Evolutionary conservation across 2,113 vertebrate genomes (phyloP), one percentile per base, ranked within the genome.

Genomic region (Peromyscus leucopus): DNA sequence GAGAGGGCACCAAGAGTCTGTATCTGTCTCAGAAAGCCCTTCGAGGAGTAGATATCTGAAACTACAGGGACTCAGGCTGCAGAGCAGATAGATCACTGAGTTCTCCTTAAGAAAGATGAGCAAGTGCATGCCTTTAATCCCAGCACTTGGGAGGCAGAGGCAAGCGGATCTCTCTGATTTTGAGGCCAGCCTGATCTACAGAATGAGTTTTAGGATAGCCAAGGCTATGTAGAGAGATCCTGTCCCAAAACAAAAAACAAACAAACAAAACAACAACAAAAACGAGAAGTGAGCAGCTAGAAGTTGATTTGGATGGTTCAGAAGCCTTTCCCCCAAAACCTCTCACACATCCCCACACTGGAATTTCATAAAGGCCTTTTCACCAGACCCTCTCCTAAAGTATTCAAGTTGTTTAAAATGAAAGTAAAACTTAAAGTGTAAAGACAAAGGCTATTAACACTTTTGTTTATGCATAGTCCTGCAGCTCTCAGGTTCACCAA

Each of bases 1-100:
- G 22, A 2, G 24, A 36, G 1, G 61, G 6, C 0, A 2, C 48
- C 51, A 28, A 1, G 11, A 39, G 46, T 42, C n/a, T 9, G 2
- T 24, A 7, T 67, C 46, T 31, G 5, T 51, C 36, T 55, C 36
- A 19, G 74, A 48, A 86, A 59, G 46, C 21, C 46, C 51, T 46
- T 55, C 22, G 10, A 7, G 13, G 65, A 75, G n/a, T 59, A 42
- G 19, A 36, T 1, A 5, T 78, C 79, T 63, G 42, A 72, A 57
- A 33, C 11, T 33, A 0, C 61, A 31, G 57, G 13, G 7, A 21
- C 59, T 57, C 74, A 1, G 67, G 21, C 76, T 55, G 4, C 69
- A n/a, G 46, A 85, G 33, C 24, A 33, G 22, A 74, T 26, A 33
- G 22, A 74, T 26, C 71, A 57, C 63, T 26, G 28, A 19, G 63